These are phyloP conservation scores for Cyclopterus lumpus DNA, from an alignment of 2,797 vertebrate genomes.

Conservation along the genomic window DNA sequence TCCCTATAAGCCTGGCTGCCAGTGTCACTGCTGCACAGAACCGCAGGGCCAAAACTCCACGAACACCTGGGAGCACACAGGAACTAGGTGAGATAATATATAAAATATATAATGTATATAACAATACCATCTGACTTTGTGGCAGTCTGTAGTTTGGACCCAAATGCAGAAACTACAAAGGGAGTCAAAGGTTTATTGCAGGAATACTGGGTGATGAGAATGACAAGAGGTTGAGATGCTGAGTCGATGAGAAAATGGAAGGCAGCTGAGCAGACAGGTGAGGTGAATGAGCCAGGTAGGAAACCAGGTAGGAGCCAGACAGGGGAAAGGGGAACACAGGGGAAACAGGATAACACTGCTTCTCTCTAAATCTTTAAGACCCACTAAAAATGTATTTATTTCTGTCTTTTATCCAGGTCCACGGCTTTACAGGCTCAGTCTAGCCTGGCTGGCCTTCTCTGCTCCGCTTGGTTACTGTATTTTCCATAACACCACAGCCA, in stretches of 20 bases:
- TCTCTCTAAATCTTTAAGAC: background rate
- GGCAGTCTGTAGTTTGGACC: background rate
- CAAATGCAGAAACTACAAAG: background rate
- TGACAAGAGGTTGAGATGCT: background rate
- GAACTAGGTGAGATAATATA: conserved; percentile 73
- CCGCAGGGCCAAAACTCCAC: conserved; percentile 78
- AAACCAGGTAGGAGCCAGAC: too few relatives aligned
- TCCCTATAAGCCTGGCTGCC: conserved; percentile 89
- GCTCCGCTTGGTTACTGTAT: conserved; percentile 85
- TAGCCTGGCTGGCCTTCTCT: conserved; percentile 89
- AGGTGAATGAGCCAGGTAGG: too few relatives aligned
- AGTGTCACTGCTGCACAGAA: conserved; percentile 85
- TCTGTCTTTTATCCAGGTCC: conserved; percentile 66
- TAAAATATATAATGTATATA: too few relatives aligned
- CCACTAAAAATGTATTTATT: background rate
- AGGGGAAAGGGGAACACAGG: background rate
- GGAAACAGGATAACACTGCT: background rate
- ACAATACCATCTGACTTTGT: background rate
- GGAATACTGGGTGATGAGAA: background rate
- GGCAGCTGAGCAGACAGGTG: too few relatives aligned
- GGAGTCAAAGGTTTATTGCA: background rate
- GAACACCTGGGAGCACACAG: conserved; percentile 25
- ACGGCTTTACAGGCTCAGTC: conserved; percentile 86
- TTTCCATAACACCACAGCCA: conserved; percentile 87
- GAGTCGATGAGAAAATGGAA: background rate